Conservation (phyloP, 2,113 vertebrate species). For the Pycnonotus jocosus region DNA sequence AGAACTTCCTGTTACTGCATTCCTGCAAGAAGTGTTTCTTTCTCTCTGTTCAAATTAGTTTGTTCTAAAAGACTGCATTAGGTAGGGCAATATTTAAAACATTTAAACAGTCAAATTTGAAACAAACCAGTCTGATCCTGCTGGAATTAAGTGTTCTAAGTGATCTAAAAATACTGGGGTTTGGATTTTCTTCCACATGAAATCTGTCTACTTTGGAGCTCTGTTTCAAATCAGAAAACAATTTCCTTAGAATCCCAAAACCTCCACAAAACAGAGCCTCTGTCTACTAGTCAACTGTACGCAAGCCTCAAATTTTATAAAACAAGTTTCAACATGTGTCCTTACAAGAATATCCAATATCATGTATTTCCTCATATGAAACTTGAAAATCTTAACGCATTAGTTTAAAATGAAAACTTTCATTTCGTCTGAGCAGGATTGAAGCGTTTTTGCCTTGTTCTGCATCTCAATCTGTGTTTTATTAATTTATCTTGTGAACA, state of each 20-base stretch:
- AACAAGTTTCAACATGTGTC: neutral
- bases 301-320: neutral
- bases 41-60: neutral
- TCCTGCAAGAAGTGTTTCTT: neutral
- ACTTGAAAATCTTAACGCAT: neutral
- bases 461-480: neutral
- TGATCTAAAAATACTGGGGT: neutral
- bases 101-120: neutral
- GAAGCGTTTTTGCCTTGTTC: neutral
- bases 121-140: slow-evolving; percentile 1
- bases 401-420: neutral
- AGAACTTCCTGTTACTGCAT: neutral
- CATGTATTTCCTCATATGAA: neutral
- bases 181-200: neutral
- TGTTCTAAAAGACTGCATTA: neutral
- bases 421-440: neutral
- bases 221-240: slow-evolving; percentile 38
- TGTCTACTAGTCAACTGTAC: neutral
- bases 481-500: neutral
- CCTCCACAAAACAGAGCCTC: neutral
- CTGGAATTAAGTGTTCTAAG: neutral
- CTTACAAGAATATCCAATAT: neutral
- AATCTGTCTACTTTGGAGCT: neutral
- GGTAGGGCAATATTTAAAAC: neutral
- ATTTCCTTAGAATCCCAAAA: neutral